Evolutionary conservation across 2,113 vertebrate species (phyloP).

Genomic region (Sakesphorus luctuosus): DNA sequence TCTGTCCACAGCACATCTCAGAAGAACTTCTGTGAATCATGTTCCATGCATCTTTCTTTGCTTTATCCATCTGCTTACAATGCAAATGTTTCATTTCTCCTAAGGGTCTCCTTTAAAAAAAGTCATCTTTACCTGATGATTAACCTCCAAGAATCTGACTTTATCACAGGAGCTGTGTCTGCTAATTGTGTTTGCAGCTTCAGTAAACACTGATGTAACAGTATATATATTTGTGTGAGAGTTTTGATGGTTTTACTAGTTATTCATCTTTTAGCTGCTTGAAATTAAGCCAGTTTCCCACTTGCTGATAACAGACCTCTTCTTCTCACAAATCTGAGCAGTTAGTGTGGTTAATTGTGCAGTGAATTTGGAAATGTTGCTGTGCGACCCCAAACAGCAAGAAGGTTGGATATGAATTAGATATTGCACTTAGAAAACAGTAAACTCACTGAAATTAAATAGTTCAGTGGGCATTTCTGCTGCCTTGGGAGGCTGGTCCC

Average conservation of each 20-base stretch:
- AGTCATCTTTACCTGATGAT: background rate
- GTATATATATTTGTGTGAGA: background rate
- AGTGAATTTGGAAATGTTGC: background rate
- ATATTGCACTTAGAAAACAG: background rate
- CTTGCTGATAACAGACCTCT: background rate
- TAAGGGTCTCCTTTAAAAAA: background rate
- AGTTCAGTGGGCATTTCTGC: background rate
- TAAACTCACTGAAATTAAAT: background rate
- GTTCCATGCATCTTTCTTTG: background rate
- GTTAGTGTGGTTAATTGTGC: background rate
- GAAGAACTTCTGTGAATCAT: background rate
- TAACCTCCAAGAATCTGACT: background rate
- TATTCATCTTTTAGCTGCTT: background rate
- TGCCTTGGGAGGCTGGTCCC: background rate
- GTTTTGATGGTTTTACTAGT: background rate
- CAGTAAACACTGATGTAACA: background rate
- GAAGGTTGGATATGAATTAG: background rate
- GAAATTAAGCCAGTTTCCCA: background rate
- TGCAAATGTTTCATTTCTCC: background rate
- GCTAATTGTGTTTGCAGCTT: background rate
- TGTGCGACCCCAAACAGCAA: background rate
- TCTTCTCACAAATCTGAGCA: background rate
- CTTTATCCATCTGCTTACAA: background rate
- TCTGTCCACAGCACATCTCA: background rate
- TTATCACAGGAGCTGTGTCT: background rate